Evolutionary conservation across 1,140 invertebrate genomes (phyloP).

Genomic region (Anastatus disparis): DNA sequence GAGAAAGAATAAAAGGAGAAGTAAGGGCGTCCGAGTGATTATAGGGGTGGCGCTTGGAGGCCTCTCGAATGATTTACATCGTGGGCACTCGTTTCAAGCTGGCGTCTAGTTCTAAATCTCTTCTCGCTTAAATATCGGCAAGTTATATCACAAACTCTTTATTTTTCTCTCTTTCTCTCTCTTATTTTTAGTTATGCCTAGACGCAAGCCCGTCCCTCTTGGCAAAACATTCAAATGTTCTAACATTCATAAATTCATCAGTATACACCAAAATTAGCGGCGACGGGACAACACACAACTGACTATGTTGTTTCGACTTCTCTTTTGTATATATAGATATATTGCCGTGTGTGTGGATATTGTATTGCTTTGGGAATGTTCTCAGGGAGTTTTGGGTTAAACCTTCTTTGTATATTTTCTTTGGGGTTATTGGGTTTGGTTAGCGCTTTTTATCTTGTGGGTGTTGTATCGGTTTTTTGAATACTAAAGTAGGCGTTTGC

Average conservation of each 20-base stretch:
- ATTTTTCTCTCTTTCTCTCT: background rate
- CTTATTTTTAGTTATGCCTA: conserved; percentile 38
- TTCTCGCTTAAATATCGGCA: conserved; percentile 49
- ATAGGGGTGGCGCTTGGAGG: conserved; percentile 60
- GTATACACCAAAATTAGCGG: conserved; percentile 53
- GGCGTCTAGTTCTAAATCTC: conserved; percentile 57
- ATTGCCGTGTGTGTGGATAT: background rate
- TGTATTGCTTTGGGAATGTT: background rate
- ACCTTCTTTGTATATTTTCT: background rate
- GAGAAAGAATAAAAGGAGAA: background rate
- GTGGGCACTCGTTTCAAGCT: conserved; percentile 26
- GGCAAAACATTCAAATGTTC: conserved; percentile 60
- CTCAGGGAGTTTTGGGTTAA: background rate
- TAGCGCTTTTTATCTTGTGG: no score
- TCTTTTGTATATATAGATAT: no score
- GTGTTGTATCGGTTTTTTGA: background rate
- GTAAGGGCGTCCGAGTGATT: conserved; percentile 51
- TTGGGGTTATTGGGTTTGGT: background rate
- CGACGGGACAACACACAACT: conserved; percentile 2
- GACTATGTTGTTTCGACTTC: background rate
- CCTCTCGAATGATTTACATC: conserved; percentile 60
- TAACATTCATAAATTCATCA: conserved; percentile 61
- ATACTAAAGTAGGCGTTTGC: background rate
- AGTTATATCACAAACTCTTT: background rate
- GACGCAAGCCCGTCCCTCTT: conserved; percentile 54